Percentiles rank a stretch among this genome's conserved stretches.
Evolutionary conservation across 2,113 vertebrate genomes (phyloP).

Genomic region (Columbina picui): DNA sequence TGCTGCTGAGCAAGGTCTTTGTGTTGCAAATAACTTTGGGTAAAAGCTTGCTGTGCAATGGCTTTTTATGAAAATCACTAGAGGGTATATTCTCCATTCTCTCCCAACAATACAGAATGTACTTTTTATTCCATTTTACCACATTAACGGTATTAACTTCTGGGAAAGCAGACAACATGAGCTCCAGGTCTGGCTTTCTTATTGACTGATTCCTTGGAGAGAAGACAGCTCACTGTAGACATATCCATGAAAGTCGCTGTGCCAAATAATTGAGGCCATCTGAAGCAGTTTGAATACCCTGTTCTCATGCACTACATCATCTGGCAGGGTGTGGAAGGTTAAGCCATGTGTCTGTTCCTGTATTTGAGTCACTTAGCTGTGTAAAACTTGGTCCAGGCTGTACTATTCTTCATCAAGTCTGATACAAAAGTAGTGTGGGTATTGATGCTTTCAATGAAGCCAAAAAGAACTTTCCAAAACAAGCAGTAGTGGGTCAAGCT

Average conservation of each 20-base stretch:
- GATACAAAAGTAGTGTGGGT: neutral
- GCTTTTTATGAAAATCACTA: neutral
- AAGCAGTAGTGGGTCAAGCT: neutral
- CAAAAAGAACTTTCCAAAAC: neutral
- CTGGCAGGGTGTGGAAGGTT: neutral
- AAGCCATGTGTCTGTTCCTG: neutral
- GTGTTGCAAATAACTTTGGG: neutral
- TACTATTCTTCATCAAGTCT: neutral
- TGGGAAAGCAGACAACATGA: neutral
- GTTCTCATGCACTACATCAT: neutral
- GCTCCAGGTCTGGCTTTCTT: conserved; percentile 7
- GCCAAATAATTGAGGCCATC: neutral
- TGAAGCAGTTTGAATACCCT: neutral
- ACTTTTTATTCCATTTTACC: neutral
- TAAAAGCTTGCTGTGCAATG: neutral
- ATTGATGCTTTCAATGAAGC: neutral
- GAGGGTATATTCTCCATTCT: neutral
- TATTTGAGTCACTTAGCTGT: neutral
- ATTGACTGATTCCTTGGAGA: neutral
- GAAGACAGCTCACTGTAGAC: neutral
- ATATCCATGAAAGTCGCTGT: neutral
- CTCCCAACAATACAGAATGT: neutral
- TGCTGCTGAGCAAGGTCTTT: neutral
- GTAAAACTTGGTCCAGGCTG: neutral
- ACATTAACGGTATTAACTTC: conserved; percentile 28